A percentile compares a stretch with the other conserved stretches of the same genome.
Evolutionary conservation across 2,888 invertebrate species (phyloP).

Genomic region (Agrenia bidenticulata): DNA sequence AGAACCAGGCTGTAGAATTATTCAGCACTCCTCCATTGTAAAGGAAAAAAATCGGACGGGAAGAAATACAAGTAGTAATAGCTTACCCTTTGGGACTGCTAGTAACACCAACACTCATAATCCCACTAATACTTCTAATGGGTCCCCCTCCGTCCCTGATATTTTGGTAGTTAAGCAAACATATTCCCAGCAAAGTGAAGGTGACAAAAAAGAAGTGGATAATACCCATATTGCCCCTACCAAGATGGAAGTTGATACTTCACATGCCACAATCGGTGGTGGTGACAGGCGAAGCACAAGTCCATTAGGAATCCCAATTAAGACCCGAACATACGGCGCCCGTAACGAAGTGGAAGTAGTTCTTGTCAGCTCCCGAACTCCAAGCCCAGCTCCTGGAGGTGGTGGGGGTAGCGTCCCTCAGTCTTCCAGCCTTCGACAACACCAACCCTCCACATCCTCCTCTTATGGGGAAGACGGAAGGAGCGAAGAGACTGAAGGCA

Average conservation of each 20-base stretch:
- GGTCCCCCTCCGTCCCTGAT: conserved; percentile 2
- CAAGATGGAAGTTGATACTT: conserved; percentile 16
- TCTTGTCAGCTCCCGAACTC: conserved; percentile 50
- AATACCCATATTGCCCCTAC: neutral
- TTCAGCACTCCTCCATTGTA: no score
- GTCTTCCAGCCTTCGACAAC: conserved; percentile 22
- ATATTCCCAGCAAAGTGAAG: conserved; percentile 1
- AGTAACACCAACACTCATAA: neutral
- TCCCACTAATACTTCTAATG: conserved; percentile 15
- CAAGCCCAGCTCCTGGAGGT: conserved; percentile 47
- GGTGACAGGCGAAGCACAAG: conserved; percentile 26
- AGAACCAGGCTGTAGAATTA: neutral
- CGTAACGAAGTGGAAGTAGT: conserved; percentile 52
- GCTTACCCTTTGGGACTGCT: neutral
- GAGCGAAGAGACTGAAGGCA: conserved; percentile 1
- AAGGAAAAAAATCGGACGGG: neutral
- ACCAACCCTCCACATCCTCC: conserved; percentile 21
- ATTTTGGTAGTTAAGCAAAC: conserved; percentile 14
- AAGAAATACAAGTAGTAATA: neutral
- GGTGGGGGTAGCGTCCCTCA: conserved; percentile 28
- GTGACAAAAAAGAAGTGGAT: conserved; percentile 5
- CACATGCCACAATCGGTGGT: neutral
- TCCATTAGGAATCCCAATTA: conserved; percentile 41
- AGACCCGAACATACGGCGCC: conserved; percentile 48
- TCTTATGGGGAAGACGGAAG: neutral